Evolutionary conservation across 2,113 vertebrate genomes (phyloP).

Genomic region (Ptychochromis oligacanthus): DNA sequence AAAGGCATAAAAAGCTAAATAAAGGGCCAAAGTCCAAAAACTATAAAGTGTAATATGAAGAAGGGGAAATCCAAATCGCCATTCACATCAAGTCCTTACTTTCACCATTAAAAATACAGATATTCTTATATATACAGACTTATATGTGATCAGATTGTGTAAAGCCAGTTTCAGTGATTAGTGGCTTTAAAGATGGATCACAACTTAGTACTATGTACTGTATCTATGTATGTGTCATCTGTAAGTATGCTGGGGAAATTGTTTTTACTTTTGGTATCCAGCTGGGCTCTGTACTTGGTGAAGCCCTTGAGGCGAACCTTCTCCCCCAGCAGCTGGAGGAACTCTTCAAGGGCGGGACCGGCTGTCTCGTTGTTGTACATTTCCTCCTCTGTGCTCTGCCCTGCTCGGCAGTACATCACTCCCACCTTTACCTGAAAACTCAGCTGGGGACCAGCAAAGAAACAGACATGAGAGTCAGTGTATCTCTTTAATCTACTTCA

Average conservation of each 20-base stretch:
- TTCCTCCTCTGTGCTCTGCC: slow-evolving; percentile 94
- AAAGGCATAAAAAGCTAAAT: neutral
- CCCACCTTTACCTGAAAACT: slow-evolving; percentile 97
- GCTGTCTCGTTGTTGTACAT: slow-evolving; percentile 97
- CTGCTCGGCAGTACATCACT: slow-evolving; percentile 94
- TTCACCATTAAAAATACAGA: slow-evolving; percentile 3
- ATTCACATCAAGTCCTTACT: slow-evolving; percentile 5
- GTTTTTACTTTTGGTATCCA: slow-evolving; percentile 93
- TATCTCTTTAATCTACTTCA: neutral
- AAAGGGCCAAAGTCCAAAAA: slow-evolving; percentile 25
- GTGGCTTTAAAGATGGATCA: neutral
- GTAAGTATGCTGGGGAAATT: slow-evolving; percentile 11
- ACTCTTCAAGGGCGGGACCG: slow-evolving; percentile 91
- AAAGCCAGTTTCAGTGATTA: neutral
- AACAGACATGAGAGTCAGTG: neutral
- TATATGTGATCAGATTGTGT: neutral
- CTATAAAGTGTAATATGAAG: neutral
- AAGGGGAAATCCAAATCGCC: neutral
- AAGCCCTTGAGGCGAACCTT: slow-evolving; percentile 94
- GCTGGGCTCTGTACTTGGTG: slow-evolving; percentile 93
- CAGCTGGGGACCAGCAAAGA: slow-evolving; percentile 78
- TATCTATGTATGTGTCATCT: neutral
- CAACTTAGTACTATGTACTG: neutral
- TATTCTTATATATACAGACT: neutral
- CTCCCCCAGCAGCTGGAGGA: slow-evolving; percentile 93